These are phyloP conservation scores for Cyprinodon tularosa DNA, from an alignment of 2,113 vertebrate genomes.

Conservation along the genomic window DNA sequence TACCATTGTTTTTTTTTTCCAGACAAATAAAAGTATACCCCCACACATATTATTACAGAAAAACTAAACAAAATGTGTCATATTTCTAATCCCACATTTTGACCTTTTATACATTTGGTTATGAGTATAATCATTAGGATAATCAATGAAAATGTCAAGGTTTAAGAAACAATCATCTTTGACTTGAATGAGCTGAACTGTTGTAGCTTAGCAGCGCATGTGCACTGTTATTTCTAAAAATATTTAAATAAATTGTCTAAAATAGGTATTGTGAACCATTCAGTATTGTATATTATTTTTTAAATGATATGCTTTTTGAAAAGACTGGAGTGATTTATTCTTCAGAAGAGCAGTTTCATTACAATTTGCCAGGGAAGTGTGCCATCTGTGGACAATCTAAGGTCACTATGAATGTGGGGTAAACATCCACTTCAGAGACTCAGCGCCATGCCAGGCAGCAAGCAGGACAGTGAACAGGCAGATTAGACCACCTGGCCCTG, in stretches of 20 bases:
- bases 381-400: slow-evolving; percentile 56
- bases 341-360: slow-evolving; percentile 23
- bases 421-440: slow-evolving; percentile 56
- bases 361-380: slow-evolving; percentile 47
- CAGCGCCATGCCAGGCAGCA: slow-evolving; percentile 42
- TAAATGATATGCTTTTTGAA: not conserved
- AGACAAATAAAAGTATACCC: not conserved
- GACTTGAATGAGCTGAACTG: slow-evolving; percentile 12
- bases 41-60: not conserved
- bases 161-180: slow-evolving; percentile 15
- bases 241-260: not conserved
- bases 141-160: slow-evolving; percentile 37
- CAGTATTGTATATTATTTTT: not conserved
- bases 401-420: slow-evolving; percentile 49
- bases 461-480: slow-evolving; percentile 54
- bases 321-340: slow-evolving; percentile 12
- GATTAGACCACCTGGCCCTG: slow-evolving; percentile 63
- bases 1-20: not conserved
- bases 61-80: not conserved
- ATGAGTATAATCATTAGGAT: slow-evolving; percentile 7
- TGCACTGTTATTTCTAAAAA: not conserved
- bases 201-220: not conserved
- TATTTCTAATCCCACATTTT: not conserved
- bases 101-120: slow-evolving; percentile 30
- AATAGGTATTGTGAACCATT: not conserved